A percentile compares a stretch with the other conserved stretches of the same genome.
These are phyloP conservation scores for Eudyptes chrysolophus DNA, from an alignment of 2,113 vertebrate genomes.

Conservation along the genomic window DNA sequence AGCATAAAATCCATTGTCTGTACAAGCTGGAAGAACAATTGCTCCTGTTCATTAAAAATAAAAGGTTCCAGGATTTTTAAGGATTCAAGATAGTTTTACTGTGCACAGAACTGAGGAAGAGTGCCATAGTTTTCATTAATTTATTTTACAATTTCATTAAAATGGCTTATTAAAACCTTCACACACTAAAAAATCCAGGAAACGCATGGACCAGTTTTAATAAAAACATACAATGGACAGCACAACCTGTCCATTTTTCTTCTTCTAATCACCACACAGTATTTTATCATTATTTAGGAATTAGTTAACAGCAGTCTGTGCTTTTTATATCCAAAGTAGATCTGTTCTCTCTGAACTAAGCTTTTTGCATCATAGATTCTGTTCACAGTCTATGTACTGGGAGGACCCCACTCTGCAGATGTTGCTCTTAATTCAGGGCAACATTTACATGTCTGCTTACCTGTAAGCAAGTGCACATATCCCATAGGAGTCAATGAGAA, in stretches of 20 bases:
- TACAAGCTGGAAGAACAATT: neutral
- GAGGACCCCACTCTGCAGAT: neutral
- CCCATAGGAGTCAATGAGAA: neutral
- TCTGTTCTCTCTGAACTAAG: neutral
- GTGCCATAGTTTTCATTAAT: neutral
- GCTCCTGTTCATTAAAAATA: neutral
- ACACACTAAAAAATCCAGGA: neutral
- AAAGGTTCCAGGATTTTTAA: neutral
- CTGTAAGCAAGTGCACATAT: neutral
- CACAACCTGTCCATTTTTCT: neutral
- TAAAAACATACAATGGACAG: neutral
- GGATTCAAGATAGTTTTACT: neutral
- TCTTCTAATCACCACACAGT: neutral
- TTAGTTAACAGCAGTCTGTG: neutral
- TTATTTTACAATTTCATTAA: neutral
- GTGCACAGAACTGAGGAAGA: neutral
- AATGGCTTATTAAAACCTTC: neutral
- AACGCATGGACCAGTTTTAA: neutral
- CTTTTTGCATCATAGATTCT: neutral
- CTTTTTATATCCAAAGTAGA: neutral
- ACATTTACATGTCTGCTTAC: neutral
- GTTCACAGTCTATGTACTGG: accelerated
- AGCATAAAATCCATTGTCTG: neutral
- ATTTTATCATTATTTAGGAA: neutral
- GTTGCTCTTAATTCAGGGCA: neutral